phyloP scores from a whole-genome alignment of 2,888 invertebrate genomes.

The Gisinianus flammeolus region DNA sequence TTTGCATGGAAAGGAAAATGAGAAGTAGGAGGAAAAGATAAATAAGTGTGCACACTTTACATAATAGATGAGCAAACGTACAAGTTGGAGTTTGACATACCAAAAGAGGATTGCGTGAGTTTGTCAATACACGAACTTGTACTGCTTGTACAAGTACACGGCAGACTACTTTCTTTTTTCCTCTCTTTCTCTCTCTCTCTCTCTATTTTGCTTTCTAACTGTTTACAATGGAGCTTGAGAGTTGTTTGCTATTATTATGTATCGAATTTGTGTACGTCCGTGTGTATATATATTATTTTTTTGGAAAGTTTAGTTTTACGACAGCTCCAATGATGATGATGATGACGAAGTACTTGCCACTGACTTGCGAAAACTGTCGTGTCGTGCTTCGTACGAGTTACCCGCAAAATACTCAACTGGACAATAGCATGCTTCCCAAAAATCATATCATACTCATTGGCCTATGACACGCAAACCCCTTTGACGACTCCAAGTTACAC shows the following conservation, averaged over 20 bases:
- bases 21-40: background rate
- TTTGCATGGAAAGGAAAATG: background rate
- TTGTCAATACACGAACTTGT: background rate
- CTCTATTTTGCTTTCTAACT: too few species aligned
- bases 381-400: slow-evolving; percentile 12
- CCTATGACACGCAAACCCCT: slow-evolving; percentile 18
- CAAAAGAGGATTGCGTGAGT: slow-evolving; percentile 18
- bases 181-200: background rate
- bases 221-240: background rate
- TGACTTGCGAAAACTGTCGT: slow-evolving; percentile 25
- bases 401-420: slow-evolving; percentile 18
- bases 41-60: background rate
- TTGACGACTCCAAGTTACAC: background rate
- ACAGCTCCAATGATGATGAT: slow-evolving; percentile 27
- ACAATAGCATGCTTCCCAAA: slow-evolving; percentile 16
- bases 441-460: slow-evolving; percentile 27
- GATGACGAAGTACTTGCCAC: slow-evolving; percentile 27
- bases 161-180: too few species aligned
- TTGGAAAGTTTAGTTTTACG: slow-evolving; percentile 24
- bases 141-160: too few species aligned
- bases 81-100: background rate
- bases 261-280: background rate
- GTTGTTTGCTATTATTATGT: background rate
- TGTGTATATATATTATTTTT: slow-evolving; percentile 1
- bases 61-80: background rate